Conservation (phyloP, 1,140 invertebrate genomes). For the Meloidogyne floridensis region DNA sequence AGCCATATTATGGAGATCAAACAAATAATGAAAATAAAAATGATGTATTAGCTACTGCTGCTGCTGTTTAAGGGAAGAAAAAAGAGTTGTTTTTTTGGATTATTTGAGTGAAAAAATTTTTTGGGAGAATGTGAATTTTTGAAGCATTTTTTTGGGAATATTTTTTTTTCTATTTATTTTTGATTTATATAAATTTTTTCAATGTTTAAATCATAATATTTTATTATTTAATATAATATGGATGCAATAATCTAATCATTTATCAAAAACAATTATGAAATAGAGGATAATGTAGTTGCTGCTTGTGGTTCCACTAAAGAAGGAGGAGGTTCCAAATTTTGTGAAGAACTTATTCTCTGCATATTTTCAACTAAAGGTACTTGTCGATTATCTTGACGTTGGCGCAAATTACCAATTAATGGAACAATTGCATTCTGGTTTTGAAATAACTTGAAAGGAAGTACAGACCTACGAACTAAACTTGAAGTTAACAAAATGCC, state of each 20-base stretch:
- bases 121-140: no score
- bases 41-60: background rate
- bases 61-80: background rate
- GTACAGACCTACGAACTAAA: slow-evolving; percentile 8
- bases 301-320: no score
- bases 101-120: no score
- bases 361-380: slow-evolving; percentile 3
- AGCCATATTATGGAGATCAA: slow-evolving; percentile 34
- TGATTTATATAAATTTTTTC: no score
- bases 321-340: background rate
- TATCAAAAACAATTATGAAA: no score
- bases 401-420: background rate
- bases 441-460: background rate
- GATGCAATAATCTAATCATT: no score
- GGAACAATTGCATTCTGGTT: background rate
- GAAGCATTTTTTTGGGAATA: no score
- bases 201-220: no score
- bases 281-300: no score
- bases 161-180: no score
- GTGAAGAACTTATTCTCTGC: background rate
- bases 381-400: background rate
- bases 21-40: background rate
- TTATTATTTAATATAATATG: no score
- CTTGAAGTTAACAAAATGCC: slow-evolving; percentile 18
- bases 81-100: background rate